Evolutionary conservation across 2,113 vertebrate species (phyloP).

Genomic region (Damaliscus lunatus): DNA sequence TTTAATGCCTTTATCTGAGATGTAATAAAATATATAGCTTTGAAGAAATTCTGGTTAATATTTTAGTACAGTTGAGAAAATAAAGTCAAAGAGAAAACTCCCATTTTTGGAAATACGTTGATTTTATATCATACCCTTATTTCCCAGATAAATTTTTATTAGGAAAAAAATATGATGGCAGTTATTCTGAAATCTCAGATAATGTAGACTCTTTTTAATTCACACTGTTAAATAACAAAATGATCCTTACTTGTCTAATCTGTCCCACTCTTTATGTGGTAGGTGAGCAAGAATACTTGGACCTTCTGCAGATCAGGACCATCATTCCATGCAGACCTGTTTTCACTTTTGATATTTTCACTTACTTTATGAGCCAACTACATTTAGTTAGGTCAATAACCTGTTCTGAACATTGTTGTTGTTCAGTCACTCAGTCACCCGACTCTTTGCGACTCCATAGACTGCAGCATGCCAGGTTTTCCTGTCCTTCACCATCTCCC

Average conservation of each 20-base stretch:
- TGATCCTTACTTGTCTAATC: not conserved
- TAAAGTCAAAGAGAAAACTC: not conserved
- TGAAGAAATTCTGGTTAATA: not conserved
- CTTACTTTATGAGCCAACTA: not conserved
- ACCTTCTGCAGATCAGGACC: not conserved
- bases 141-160: not conserved
- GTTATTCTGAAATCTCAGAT: not conserved
- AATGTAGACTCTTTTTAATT: not conserved
- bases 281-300: not conserved
- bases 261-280: not conserved
- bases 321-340: not conserved
- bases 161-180: too few relatives aligned
- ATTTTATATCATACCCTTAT: not conserved
- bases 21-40: not conserved
- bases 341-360: not conserved
- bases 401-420: not conserved
- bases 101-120: not conserved
- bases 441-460: fast-evolving
- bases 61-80: not conserved
- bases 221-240: not conserved
- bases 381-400: not conserved
- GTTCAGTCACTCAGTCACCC: too few relatives aligned
- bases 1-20: not conserved
- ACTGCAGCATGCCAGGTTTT: not conserved
- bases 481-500: not conserved